phyloP scores from a whole-genome alignment of 1,140 invertebrate species.

The Thereuonema tuberculata region DNA sequence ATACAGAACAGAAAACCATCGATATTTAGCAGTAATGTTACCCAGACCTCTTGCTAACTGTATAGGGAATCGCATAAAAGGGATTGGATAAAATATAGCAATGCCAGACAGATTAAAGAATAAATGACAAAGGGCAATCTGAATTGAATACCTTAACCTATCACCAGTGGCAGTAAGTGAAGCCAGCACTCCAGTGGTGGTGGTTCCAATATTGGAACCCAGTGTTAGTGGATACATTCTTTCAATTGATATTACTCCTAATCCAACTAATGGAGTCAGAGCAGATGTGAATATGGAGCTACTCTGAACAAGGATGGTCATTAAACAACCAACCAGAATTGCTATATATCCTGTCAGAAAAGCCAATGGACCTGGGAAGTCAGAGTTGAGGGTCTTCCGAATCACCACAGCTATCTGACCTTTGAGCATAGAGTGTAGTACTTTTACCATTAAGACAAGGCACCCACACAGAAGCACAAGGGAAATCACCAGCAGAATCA shows the following conservation, averaged over 20 bases:
- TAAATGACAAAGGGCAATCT: constrained; percentile 47
- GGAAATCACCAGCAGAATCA: constrained; percentile 34
- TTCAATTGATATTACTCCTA: constrained; percentile 40
- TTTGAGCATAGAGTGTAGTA: constrained; percentile 35
- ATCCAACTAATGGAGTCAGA: constrained; percentile 42
- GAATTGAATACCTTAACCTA: constrained; percentile 33
- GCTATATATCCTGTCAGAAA: constrained; percentile 39
- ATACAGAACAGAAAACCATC: constrained; percentile 45
- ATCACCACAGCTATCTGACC: constrained; percentile 40
- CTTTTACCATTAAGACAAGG: constrained; percentile 38
- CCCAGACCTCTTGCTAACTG: constrained; percentile 38
- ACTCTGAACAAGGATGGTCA: constrained; percentile 43
- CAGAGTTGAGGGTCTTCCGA: constrained; percentile 39
- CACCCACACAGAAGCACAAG: constrained; percentile 35
- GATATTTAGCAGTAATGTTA: constrained; percentile 37
- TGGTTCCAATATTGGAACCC: constrained; percentile 44
- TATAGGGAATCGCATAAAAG: constrained; percentile 42
- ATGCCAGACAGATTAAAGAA: constrained; percentile 50
- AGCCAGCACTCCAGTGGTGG: constrained; percentile 35
- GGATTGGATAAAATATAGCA: constrained; percentile 46
- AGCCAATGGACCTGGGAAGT: constrained; percentile 34
- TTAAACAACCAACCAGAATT: constrained; percentile 35
- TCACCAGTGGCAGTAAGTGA: constrained; percentile 26
- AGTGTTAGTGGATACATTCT: constrained; percentile 42
- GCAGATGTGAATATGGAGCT: constrained; percentile 44